Evolutionary conservation across 2,113 vertebrate species (phyloP).

Genomic region (Myrmecophaga tridactyla): DNA sequence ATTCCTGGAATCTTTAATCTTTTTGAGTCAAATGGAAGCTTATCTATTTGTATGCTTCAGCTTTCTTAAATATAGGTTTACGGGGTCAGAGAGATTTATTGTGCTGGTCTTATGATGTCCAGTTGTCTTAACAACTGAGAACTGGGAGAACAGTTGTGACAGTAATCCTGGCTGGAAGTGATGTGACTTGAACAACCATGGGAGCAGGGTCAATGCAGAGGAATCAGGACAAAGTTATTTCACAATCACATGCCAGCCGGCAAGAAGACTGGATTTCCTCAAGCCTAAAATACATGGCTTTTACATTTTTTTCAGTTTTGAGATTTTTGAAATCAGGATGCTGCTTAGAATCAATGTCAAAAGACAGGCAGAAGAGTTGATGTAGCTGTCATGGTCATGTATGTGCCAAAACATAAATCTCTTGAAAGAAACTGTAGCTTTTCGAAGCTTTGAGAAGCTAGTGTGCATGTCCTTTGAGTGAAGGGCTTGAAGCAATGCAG

Average conservation of each 20-base stretch:
- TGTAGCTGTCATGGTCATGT: neutral
- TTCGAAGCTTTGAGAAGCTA: neutral
- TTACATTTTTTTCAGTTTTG: neutral
- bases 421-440: neutral
- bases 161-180: neutral
- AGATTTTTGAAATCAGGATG: neutral
- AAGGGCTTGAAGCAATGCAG: neutral
- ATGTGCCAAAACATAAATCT: neutral
- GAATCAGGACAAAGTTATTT: neutral
- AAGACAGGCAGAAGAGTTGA: neutral
- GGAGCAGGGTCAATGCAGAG: neutral
- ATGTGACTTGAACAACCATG: neutral
- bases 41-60: neutral
- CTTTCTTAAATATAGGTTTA: neutral
- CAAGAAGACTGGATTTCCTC: neutral
- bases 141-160: neutral
- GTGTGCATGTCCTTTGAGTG: neutral
- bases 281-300: neutral
- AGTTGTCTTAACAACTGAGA: neutral
- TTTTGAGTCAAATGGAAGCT: conserved; percentile 3
- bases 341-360: neutral
- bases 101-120: neutral
- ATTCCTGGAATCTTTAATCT: neutral
- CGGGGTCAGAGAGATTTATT: neutral
- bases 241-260: neutral